Percentiles rank a stretch among this genome's conserved stretches.
phyloP scores from a whole-genome alignment of 2,888 invertebrate genomes.

The Loripinus fragilis region DNA sequence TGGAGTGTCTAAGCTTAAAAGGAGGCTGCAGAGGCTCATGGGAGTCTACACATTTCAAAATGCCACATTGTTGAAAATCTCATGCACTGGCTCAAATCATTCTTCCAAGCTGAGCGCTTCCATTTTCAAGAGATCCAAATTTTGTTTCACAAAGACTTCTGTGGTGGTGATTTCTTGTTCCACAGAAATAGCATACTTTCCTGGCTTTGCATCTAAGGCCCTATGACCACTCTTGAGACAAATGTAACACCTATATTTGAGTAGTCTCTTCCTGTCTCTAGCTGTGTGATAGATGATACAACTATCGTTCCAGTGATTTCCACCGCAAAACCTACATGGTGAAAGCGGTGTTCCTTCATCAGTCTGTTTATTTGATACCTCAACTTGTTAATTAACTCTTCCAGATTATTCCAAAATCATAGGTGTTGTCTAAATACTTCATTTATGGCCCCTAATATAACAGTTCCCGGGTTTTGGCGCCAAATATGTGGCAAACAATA shows the following conservation, averaged over 20 bases:
- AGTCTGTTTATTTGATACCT: neutral
- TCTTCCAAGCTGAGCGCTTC: no score
- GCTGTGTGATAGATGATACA: neutral
- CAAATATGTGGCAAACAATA: neutral
- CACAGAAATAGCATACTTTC: neutral
- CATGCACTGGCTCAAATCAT: no score
- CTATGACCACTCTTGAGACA: neutral
- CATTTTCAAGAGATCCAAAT: no score
- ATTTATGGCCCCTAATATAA: neutral
- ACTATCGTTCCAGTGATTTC: neutral
- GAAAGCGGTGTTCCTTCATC: neutral
- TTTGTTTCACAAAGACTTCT: no score
- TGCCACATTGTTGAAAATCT: no score
- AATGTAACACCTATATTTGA: neutral
- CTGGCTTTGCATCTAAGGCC: slow-evolving; percentile 1
- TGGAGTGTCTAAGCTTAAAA: no score
- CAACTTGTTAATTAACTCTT: neutral
- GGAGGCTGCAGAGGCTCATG: no score
- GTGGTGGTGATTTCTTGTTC: no score
- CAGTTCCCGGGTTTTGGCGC: slow-evolving; percentile 1
- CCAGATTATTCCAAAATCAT: neutral
- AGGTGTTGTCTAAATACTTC: neutral
- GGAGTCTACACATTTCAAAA: no score
- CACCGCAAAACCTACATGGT: neutral
- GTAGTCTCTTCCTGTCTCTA: neutral